Evolutionary conservation across 2,888 invertebrate species (phyloP).

Genomic region (Acheta domesticus): DNA sequence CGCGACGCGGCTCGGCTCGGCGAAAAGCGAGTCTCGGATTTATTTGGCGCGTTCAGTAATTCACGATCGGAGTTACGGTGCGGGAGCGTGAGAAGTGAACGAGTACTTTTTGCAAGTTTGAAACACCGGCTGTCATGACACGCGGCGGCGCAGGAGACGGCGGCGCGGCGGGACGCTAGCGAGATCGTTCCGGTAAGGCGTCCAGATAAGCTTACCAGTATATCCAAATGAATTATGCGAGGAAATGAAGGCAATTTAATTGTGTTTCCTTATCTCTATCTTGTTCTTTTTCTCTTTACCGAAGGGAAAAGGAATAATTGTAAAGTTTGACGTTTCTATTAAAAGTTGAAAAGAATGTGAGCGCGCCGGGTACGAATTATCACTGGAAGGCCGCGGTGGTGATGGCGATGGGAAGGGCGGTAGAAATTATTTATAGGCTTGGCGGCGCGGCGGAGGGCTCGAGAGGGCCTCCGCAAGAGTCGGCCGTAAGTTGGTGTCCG

Average conservation of each 20-base stretch:
- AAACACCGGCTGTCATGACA: not conserved
- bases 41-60: not conserved
- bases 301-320: constrained; percentile 5
- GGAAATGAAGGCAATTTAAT: not conserved
- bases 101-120: not conserved
- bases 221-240: constrained; percentile 7
- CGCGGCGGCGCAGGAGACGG: not conserved
- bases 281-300: constrained; percentile 2
- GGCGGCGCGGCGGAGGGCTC: not conserved
- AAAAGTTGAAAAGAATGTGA: constrained; percentile 18
- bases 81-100: not conserved
- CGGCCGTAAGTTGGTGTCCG: constrained; percentile 10
- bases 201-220: constrained; percentile 8
- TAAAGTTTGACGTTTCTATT: constrained; percentile 18
- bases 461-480: not conserved
- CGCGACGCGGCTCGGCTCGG: not conserved
- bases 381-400: not conserved
- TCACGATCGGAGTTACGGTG: not conserved
- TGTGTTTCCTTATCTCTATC: constrained; percentile 18
- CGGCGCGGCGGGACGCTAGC: not conserved
- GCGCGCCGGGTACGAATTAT: constrained; percentile 1
- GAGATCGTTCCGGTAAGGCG: not conserved
- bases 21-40: not conserved
- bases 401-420: not conserved
- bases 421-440: not conserved